phyloP scores from a whole-genome alignment of 2,113 vertebrate genomes.

The Dipodomys ordii region DNA sequence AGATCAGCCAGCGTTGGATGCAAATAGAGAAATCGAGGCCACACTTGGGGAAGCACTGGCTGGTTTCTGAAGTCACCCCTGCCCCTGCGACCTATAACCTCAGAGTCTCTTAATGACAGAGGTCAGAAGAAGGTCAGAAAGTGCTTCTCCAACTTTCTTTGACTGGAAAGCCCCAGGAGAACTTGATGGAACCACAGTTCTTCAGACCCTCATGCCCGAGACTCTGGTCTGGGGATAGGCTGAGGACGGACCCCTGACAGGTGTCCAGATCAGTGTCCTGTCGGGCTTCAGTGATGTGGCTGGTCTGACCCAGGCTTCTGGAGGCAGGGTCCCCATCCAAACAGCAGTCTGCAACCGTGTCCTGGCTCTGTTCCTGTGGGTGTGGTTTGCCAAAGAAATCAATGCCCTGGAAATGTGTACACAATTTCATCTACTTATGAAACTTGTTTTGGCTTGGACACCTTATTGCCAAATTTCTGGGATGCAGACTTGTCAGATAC shows the following conservation, averaged over 20 bases:
- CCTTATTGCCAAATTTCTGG: neutral
- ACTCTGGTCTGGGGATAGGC: neutral
- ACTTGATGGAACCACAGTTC: neutral
- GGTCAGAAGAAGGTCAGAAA: neutral
- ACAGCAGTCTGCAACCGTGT: accelerated
- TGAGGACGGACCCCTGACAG: neutral
- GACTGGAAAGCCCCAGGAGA: neutral
- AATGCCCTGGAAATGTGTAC: accelerated
- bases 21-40: neutral
- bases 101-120: neutral
- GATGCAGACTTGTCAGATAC: neutral
- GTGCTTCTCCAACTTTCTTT: neutral
- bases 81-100: neutral
- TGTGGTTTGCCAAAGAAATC: neutral
- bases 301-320: neutral
- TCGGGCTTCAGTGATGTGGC: accelerated
- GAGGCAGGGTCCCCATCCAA: neutral
- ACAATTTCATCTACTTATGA: neutral
- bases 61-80: too few species aligned
- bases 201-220: neutral
- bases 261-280: accelerated
- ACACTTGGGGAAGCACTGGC: neutral
- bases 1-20: neutral
- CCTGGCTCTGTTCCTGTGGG: neutral
- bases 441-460: neutral